These are phyloP conservation scores for Bettongia penicillata DNA, from an alignment of 2,113 vertebrate genomes.

Conservation along the genomic window DNA sequence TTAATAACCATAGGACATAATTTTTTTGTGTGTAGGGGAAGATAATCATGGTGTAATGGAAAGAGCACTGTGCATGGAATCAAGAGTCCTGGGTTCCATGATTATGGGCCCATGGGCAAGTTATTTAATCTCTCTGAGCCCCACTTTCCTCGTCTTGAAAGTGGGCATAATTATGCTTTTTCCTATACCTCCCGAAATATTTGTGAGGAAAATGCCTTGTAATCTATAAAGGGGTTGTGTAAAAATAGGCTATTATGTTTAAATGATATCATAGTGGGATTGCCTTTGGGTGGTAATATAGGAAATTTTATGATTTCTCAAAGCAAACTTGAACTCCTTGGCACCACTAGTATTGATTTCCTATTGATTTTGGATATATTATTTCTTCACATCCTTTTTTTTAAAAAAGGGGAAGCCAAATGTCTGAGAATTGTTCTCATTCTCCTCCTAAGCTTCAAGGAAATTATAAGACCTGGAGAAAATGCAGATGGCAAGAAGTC, in stretches of 20 bases:
- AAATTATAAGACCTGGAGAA: not conserved
- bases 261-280: not conserved
- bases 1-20: constrained; percentile 3
- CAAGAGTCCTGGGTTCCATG: not conserved
- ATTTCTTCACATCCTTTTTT: not conserved
- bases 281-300: not conserved
- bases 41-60: not conserved
- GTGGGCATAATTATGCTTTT: not conserved
- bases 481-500: not conserved
- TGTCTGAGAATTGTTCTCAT: not conserved
- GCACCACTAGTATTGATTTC: not conserved
- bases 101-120: not conserved
- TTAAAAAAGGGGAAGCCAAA: not conserved
- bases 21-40: not conserved
- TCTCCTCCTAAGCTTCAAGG: not conserved
- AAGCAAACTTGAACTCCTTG: not conserved
- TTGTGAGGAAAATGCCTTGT: not conserved
- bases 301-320: not conserved
- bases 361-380: not conserved
- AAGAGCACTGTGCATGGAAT: not conserved
- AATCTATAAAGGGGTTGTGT: not conserved
- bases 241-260: not conserved
- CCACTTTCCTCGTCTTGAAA: not conserved
- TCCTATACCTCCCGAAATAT: not conserved
- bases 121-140: not conserved